Conservation (phyloP, 2,797 vertebrate genomes). For the Eurystomus glaucurus region DNA sequence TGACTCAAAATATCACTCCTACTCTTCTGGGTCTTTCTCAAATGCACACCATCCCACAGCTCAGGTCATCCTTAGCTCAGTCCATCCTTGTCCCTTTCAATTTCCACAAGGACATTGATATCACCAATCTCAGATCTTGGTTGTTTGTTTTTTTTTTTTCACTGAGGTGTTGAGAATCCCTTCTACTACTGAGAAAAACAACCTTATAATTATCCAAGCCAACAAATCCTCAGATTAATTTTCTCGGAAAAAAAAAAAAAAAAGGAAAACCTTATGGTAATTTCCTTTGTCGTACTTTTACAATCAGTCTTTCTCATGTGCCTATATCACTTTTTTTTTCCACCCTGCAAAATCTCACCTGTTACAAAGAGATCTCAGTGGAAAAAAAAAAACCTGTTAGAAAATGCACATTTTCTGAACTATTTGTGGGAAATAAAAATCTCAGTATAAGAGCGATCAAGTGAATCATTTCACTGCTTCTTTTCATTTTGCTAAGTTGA, state of each 20-base stretch:
- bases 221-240: not conserved
- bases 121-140: fast-evolving
- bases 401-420: not conserved
- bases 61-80: not conserved
- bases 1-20: not conserved
- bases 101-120: not conserved
- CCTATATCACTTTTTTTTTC: not conserved
- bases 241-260: not conserved
- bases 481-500: not conserved
- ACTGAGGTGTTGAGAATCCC: not conserved
- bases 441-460: not conserved
- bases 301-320: not conserved
- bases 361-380: not conserved
- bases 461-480: not conserved
- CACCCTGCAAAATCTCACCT: not conserved
- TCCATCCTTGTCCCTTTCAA: not conserved
- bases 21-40: not conserved
- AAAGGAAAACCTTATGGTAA: fast-evolving
- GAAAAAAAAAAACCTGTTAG: not conserved
- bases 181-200: not conserved
- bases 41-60: fast-evolving
- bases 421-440: not conserved
- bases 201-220: not conserved
- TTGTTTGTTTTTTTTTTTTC: not conserved
- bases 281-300: not conserved